Conservation (phyloP, 2,113 vertebrate species). For the Laterallus jamaicensis region DNA sequence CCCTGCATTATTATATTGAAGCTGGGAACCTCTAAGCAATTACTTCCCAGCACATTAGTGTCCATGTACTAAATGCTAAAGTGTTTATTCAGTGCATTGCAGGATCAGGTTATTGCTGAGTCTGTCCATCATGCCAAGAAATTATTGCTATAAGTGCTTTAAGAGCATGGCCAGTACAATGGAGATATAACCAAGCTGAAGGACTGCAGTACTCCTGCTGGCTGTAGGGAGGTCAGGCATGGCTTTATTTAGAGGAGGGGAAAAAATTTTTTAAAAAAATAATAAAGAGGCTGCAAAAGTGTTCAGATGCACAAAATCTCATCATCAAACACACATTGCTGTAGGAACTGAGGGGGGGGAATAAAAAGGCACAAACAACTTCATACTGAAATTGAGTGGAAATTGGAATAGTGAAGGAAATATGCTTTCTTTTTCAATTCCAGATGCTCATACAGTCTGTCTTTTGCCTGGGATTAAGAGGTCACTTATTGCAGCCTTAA, state of each 20-base stretch:
- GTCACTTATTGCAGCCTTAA: slow-evolving; percentile 62
- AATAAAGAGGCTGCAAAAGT: not conserved
- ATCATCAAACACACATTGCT: not conserved
- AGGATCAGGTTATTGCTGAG: slow-evolving; percentile 71
- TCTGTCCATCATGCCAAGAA: slow-evolving; percentile 71
- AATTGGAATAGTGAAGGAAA: slow-evolving; percentile 44
- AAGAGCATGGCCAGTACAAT: slow-evolving; percentile 37
- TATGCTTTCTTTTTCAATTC: slow-evolving; percentile 60
- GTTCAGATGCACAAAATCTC: slow-evolving; percentile 36
- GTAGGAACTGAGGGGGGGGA: not conserved
- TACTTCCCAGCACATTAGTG: slow-evolving; percentile 66
- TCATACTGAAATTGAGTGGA: slow-evolving; percentile 47
- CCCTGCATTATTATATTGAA: slow-evolving; percentile 64
- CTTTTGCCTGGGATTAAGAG: slow-evolving; percentile 55
- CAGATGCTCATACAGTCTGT: slow-evolving; percentile 39
- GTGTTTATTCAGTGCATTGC: slow-evolving; percentile 72
- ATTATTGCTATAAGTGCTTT: slow-evolving; percentile 64
- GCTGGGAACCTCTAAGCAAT: slow-evolving; percentile 71
- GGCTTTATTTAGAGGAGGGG: not conserved
- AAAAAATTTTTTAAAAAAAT: too few relatives aligned
- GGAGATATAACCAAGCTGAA: slow-evolving; percentile 4
- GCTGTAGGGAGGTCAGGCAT: not conserved
- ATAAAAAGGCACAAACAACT: not conserved
- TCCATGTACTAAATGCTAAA: slow-evolving; percentile 72
- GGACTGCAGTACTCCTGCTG: not conserved